phyloP scores from a whole-genome alignment of 64 coral and sea anemone species.

The Anthopleura sola region DNA sequence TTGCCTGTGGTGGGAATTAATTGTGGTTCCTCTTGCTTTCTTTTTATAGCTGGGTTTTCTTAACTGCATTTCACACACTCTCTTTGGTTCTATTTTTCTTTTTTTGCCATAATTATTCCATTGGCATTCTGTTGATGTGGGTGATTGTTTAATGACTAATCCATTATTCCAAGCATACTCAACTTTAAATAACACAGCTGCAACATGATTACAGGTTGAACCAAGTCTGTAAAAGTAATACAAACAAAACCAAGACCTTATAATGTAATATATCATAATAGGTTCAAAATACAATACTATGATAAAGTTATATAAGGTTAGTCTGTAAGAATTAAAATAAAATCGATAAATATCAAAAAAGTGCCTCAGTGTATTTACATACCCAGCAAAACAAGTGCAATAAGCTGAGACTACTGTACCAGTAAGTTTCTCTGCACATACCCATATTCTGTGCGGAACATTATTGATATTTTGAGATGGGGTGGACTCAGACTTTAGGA shows the following conservation, averaged over 20 bases:
- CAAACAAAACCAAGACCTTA: neutral
- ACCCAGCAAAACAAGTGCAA: conserved; percentile 70
- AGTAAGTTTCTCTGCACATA: conserved; percentile 39
- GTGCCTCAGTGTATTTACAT: neutral
- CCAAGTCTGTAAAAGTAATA: conserved; percentile 28
- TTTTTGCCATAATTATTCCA: conserved; percentile 44
- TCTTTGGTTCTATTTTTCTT: conserved; percentile 38
- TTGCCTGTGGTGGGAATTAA: neutral
- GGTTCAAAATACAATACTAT: too few relatives aligned
- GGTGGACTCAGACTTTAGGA: conserved; percentile 43
- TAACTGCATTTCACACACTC: conserved; percentile 19
- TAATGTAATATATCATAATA: too few relatives aligned
- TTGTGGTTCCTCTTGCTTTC: conserved; percentile 27
- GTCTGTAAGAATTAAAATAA: too few relatives aligned
- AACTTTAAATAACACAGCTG: conserved; percentile 43
- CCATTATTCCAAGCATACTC: conserved; percentile 48
- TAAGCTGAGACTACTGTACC: conserved; percentile 46
- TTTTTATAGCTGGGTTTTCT: conserved; percentile 24
- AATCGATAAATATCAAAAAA: neutral
- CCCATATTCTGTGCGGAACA: conserved; percentile 48
- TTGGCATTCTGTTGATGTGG: conserved; percentile 27
- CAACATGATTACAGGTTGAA: conserved; percentile 49
- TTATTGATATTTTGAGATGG: conserved; percentile 58
- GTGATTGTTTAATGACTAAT: neutral
- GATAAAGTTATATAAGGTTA: too few relatives aligned